phyloP scores from a whole-genome alignment of 2,113 vertebrate species.

The Labeo catla region DNA sequence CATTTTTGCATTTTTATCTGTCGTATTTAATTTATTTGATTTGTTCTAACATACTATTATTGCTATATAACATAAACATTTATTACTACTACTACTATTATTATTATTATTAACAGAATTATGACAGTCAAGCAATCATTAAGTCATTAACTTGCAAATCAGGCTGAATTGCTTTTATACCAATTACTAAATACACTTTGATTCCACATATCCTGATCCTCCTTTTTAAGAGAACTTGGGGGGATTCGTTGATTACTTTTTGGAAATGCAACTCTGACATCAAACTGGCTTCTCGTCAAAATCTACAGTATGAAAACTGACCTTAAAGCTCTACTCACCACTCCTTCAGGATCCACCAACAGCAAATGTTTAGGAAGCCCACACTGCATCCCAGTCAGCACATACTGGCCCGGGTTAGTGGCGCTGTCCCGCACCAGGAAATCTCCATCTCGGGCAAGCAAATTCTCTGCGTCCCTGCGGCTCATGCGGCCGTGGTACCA shows the following conservation, averaged over 20 bases:
- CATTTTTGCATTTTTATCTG: too few relatives aligned
- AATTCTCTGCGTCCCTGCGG: constrained; percentile 87
- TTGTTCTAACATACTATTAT: too few relatives aligned
- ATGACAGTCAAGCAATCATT: neutral
- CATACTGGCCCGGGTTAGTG: constrained; percentile 94
- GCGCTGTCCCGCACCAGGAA: constrained; percentile 94
- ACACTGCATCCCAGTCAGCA: constrained; percentile 92
- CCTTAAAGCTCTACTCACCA: constrained; percentile 80
- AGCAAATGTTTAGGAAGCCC: constrained; percentile 94
- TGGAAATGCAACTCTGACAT: neutral
- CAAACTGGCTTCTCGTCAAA: neutral
- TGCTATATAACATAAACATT: too few relatives aligned
- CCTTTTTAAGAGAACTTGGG: neutral
- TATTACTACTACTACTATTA: too few relatives aligned
- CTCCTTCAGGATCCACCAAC: constrained; percentile 95
- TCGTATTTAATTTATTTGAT: too few relatives aligned
- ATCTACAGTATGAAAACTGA: neutral
- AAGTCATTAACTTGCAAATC: neutral
- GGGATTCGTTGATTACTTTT: neutral
- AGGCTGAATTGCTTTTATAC: neutral
- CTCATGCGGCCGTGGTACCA: constrained; percentile 98
- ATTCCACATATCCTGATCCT: neutral
- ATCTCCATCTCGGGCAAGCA: constrained; percentile 88
- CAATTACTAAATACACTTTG: neutral
- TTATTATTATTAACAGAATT: too few relatives aligned